Evolutionary conservation across 1,140 invertebrate species (phyloP), one percentile per base, ranked within the genome.

Genomic region (Rhopalosiphum padi): DNA sequence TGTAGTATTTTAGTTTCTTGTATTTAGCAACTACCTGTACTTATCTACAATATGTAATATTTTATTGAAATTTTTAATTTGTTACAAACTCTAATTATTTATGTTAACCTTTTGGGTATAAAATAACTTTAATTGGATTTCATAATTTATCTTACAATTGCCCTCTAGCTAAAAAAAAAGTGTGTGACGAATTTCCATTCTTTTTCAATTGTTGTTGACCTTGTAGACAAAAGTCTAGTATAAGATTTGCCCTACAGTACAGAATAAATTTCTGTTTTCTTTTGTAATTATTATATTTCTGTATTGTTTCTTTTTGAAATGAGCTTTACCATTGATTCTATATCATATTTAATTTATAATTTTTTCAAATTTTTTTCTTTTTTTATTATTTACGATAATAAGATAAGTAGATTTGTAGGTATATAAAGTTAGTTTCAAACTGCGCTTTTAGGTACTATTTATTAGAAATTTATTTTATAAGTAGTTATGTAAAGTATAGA

Each of bases 141-240:
- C 15, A 87, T 87, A 35, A 87, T 48, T 87, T 87, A 48, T 30
- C 15, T n/a, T 18, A 23, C 3, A 87, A 86, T 87, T 87, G 46
- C 86, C 86, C 5, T 87, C 30, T 18, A 5, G 86, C 46, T 35
- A 87, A 43, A 48, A 87, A 87, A 7, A 87, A 87, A n/a, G n/a
- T 35, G 25, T 48, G 25, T 48, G 46, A 48, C 15, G 18, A 48
- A 48, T 48, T 87, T n/a, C 23, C 86, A 48, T 87, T 87, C 7
- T 48, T 87, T 46, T 87, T 87, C 43, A 87, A 43, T 87, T 25
- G n/a, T 87, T 87, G 86, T 46, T 48, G 15, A 87, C 30, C 30
- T 87, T 30, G 2, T 48, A 87, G 15, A n/a, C 60, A 77, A 18
- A 48, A 87, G 43, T 88, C 30, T 25, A 48, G n/a, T 30, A 30